phyloP scores from a whole-genome alignment of 2,113 vertebrate species.

The Camelus bactrianus region DNA sequence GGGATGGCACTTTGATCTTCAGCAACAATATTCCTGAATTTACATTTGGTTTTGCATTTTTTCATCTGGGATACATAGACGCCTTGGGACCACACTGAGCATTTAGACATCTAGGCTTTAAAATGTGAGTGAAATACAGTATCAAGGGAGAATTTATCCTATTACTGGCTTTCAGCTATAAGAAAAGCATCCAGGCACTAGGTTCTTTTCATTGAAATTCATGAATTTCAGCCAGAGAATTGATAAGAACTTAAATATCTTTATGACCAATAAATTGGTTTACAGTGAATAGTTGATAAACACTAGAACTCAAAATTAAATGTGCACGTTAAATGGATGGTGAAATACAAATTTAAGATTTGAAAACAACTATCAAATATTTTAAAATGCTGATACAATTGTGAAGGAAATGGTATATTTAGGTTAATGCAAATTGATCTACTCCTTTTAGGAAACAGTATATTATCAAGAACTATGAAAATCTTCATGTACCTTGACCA shows the following conservation, averaged over 20 bases:
- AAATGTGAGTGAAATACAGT: background rate
- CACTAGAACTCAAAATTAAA: constrained; percentile 14
- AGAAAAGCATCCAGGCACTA: background rate
- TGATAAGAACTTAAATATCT: background rate
- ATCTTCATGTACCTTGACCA: background rate
- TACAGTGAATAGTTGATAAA: background rate
- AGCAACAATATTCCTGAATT: background rate
- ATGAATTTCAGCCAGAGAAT: background rate
- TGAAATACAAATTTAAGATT: background rate
- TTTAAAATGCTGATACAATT: background rate
- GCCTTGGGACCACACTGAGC: background rate
- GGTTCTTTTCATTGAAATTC: background rate
- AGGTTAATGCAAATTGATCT: background rate
- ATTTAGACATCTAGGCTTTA: background rate
- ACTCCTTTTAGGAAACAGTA: background rate
- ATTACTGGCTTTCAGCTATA: background rate
- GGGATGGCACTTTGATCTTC: background rate
- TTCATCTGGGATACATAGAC: background rate
- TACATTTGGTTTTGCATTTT: constrained; percentile 7
- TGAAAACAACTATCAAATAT: background rate
- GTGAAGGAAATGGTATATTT: background rate
- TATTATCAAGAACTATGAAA: background rate
- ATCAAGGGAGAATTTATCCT: background rate
- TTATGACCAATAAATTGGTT: background rate
- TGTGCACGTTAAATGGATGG: background rate